These are phyloP conservation scores for Trisateles emortualis DNA, from an alignment of 2,888 invertebrate species.

Conservation along the genomic window DNA sequence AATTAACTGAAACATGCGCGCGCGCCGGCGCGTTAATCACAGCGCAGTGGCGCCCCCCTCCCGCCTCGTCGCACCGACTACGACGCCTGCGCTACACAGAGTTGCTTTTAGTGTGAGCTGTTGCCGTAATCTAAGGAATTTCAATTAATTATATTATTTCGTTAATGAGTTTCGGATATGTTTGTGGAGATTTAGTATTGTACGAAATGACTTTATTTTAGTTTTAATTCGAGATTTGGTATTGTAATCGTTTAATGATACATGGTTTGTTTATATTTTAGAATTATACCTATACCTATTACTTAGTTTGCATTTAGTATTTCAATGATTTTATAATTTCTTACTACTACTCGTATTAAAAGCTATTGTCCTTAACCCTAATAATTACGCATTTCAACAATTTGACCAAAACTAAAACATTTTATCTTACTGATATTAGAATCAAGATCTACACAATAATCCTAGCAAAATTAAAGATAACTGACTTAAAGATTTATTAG, in stretches of 20 bases:
- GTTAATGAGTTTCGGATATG: conserved; percentile 61
- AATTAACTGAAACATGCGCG: conserved; percentile 83
- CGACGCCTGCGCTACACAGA: conserved; percentile 67
- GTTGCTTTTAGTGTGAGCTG: conserved; percentile 82
- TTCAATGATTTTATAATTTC: no score
- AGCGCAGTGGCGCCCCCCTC: conserved; percentile 55
- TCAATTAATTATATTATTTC: conserved; percentile 74
- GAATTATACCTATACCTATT: not conserved
- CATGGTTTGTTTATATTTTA: conserved; percentile 12
- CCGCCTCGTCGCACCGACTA: conserved; percentile 37
- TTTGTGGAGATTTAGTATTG: conserved; percentile 50
- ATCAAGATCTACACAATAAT: not conserved
- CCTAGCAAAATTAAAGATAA: conserved; percentile 1
- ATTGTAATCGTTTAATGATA: conserved; percentile 17
- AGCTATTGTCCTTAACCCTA: no score
- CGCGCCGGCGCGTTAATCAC: conserved; percentile 75
- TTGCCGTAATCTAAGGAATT: conserved; percentile 80
- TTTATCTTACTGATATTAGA: not conserved
- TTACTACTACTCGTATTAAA: no score
- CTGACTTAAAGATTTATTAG: conserved; percentile 26
- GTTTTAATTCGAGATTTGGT: conserved; percentile 13
- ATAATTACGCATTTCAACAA: not conserved
- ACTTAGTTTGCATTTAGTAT: no score
- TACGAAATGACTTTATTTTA: conserved; percentile 46
- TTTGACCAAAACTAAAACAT: not conserved